These are phyloP conservation scores for Calephelis virginiensis DNA, from an alignment of 1,140 invertebrate genomes.

Conservation along the genomic window DNA sequence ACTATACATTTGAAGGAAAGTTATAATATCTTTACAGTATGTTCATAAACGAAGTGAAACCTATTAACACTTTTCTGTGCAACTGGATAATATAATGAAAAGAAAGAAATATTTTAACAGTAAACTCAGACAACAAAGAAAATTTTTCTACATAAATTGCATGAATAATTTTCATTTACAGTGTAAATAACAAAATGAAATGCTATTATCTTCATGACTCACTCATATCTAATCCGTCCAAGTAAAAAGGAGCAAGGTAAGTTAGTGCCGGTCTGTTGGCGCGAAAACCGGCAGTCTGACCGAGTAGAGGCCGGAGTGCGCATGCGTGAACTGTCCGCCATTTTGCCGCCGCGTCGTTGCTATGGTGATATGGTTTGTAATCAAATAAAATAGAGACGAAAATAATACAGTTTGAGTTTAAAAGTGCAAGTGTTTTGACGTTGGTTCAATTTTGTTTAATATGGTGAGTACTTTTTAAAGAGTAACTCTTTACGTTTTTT, in stretches of 20 bases:
- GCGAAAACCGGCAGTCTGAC: constrained; percentile 59
- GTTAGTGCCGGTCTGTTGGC: constrained; percentile 39
- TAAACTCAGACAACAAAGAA: constrained; percentile 2
- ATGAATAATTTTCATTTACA: constrained; percentile 12
- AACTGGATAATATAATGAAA: background rate
- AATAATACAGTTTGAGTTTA: constrained; percentile 20
- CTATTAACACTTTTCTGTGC: background rate
- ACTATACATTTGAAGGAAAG: no score
- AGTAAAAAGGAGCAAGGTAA: constrained; percentile 26
- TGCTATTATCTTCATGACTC: constrained; percentile 19
- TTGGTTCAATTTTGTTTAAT: constrained; percentile 23
- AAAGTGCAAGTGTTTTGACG: constrained; percentile 34
- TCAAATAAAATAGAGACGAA: constrained; percentile 41
- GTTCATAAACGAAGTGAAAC: background rate
- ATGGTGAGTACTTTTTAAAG: constrained; percentile 34
- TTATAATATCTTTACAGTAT: no score
- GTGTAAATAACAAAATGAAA: constrained; percentile 5
- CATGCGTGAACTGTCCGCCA: constrained; percentile 50
- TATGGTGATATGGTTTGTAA: constrained; percentile 53
- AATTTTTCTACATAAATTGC: background rate
- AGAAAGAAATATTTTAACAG: background rate
- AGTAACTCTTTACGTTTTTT: background rate
- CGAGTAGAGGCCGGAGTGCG: constrained; percentile 41
- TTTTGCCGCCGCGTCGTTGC: constrained; percentile 34
- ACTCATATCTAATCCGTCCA: constrained; percentile 29